A percentile compares a stretch with the other conserved stretches of the same genome.
Evolutionary conservation across 2,888 invertebrate species (phyloP).

Genomic region (Chymomyza fuscimana): DNA sequence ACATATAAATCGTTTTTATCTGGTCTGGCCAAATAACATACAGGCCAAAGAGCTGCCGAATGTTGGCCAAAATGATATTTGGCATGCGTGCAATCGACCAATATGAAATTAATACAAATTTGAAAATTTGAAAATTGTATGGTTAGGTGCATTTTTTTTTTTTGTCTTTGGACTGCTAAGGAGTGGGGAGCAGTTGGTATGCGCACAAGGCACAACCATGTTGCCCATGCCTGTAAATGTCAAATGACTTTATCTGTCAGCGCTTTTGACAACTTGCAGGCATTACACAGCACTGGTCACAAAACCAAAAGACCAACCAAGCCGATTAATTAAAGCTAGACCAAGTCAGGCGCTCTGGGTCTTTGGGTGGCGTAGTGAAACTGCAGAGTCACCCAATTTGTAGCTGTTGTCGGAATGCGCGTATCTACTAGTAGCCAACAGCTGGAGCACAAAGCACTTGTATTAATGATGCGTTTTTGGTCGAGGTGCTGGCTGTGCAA

Average conservation of each 20-base stretch:
- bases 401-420: conserved; percentile 39
- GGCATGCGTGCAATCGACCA: conserved; percentile 43
- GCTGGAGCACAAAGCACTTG: not conserved
- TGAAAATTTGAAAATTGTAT: conserved; percentile 68
- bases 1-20: conserved; percentile 71
- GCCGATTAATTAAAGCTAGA: conserved; percentile 65
- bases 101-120: conserved; percentile 72
- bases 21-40: conserved; percentile 51
- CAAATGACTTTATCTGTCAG: conserved; percentile 74
- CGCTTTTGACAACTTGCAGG: conserved; percentile 71
- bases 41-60: conserved; percentile 53
- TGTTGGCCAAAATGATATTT: conserved; percentile 24
- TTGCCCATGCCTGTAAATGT: conserved; percentile 70
- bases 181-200: conserved; percentile 3
- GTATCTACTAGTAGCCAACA: conserved; percentile 21
- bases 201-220: conserved; percentile 44
- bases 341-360: conserved; percentile 40
- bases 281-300: conserved; percentile 25
- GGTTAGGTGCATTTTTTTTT: not conserved
- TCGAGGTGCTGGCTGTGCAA: not conserved
- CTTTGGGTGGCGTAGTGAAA: conserved; percentile 36
- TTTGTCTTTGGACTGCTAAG: conserved; percentile 1
- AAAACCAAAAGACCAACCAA: conserved; percentile 14
- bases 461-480: not conserved
- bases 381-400: conserved; percentile 49